A percentile compares a stretch with the other conserved stretches of the same genome.
phyloP scores from a whole-genome alignment of 30 jellyfish, hydroid and myxozoan species.

The Mastigias papua region DNA sequence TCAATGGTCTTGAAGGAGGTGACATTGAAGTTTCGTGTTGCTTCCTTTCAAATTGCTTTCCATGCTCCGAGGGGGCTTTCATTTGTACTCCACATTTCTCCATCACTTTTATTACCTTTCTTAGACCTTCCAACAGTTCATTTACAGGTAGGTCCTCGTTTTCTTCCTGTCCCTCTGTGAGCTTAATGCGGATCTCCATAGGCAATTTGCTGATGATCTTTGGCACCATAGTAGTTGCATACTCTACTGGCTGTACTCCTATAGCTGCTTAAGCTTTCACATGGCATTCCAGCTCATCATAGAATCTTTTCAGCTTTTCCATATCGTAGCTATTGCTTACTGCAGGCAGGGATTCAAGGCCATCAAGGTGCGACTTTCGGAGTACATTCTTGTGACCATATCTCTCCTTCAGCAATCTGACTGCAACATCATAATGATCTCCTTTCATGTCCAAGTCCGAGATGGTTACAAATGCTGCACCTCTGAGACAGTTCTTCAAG shows the following conservation, averaged over 20 bases:
- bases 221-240: conserved; percentile 53
- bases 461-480: conserved; percentile 50
- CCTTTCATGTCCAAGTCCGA: conserved; percentile 35
- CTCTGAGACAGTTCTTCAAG: conserved; percentile 32
- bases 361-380: conserved; percentile 58
- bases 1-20: not conserved
- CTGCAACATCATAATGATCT: conserved; percentile 40
- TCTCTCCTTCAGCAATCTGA: conserved; percentile 36
- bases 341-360: conserved; percentile 13
- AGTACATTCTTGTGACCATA: conserved; percentile 62
- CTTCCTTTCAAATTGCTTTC: not conserved
- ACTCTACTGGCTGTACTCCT: conserved; percentile 29
- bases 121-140: conserved; percentile 1
- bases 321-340: conserved; percentile 6
- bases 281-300: conserved; percentile 60
- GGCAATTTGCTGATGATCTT: conserved; percentile 39
- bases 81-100: conserved; percentile 38
- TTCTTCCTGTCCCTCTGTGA: conserved; percentile 15
- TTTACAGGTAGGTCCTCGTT: conserved; percentile 9
- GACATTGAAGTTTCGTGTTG: not conserved
- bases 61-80: not conserved
- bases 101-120: conserved; percentile 23
- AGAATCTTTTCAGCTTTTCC: conserved; percentile 29
- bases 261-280: conserved; percentile 48
- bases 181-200: conserved; percentile 4